Conservation (phyloP, 1,140 invertebrate species). For the Drosophila pseudoananassae region DNA sequence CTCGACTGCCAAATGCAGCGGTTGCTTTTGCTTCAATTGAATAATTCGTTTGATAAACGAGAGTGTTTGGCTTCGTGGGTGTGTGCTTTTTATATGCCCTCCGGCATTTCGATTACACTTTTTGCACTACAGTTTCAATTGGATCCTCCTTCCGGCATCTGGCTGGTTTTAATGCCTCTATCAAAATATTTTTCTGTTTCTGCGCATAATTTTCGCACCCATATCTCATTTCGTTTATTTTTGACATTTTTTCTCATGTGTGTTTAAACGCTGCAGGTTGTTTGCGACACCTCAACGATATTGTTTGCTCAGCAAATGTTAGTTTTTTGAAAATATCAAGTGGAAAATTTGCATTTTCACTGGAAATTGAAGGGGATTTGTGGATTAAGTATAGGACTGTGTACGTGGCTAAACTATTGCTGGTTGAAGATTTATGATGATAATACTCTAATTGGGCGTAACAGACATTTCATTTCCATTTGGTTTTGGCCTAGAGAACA, state of each 20-base stretch:
- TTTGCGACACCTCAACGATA: slow-evolving; percentile 34
- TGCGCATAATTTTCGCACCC: slow-evolving; percentile 43
- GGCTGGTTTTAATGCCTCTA: slow-evolving; percentile 39
- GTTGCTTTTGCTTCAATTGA: slow-evolving; percentile 69
- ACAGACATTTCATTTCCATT: slow-evolving; percentile 20
- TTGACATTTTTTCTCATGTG: slow-evolving; percentile 5
- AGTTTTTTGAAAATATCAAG: slow-evolving; percentile 7
- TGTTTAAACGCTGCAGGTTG: slow-evolving; percentile 20
- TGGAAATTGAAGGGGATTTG: background rate
- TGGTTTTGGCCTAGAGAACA: slow-evolving; percentile 23
- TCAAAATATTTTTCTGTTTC: slow-evolving; percentile 47
- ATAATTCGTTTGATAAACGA: slow-evolving; percentile 65
- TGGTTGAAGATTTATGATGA: background rate
- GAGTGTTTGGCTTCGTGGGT: slow-evolving; percentile 28
- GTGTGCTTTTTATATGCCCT: slow-evolving; percentile 69
- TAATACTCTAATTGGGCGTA: background rate
- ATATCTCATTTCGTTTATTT: slow-evolving; percentile 20
- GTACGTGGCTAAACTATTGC: background rate
- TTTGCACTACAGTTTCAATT: slow-evolving; percentile 17
- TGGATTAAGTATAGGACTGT: background rate
- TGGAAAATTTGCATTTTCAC: background rate
- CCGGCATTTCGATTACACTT: slow-evolving; percentile 53
- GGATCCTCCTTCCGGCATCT: slow-evolving; percentile 8
- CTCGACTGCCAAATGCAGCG: slow-evolving; percentile 69
- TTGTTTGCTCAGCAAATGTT: slow-evolving; percentile 36